A percentile compares a stretch with the other conserved stretches of the same genome.
phyloP scores from a whole-genome alignment of 2,113 vertebrate species.

The Catagonus wagneri region DNA sequence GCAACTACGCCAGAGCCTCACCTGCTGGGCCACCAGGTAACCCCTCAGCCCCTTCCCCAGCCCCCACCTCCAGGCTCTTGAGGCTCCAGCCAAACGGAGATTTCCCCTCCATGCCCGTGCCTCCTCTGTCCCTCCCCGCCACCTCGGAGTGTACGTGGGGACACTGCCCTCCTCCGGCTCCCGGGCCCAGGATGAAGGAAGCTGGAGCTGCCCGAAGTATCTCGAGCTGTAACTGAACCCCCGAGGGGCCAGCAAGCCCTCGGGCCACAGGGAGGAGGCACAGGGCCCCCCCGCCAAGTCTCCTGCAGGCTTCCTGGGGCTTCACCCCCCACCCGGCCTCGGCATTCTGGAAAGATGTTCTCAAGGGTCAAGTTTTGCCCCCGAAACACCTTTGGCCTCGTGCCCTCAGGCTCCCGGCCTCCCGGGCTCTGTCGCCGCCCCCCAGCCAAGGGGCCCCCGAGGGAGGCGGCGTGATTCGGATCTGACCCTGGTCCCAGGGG shows the following conservation, averaged over 20 bases:
- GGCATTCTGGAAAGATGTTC: background rate
- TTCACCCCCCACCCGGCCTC: rapidly evolving
- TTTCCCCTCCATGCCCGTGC: no score
- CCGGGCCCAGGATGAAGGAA: rapidly evolving
- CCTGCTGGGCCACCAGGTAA: no score
- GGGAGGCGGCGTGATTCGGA: no score
- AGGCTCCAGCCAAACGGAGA: no score
- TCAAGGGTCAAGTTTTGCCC: rapidly evolving
- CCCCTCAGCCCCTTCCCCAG: background rate
- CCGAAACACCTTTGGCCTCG: rapidly evolving
- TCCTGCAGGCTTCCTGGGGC: rapidly evolving
- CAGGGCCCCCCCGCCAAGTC: no score
- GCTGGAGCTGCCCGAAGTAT: rapidly evolving
- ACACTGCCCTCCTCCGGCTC: background rate
- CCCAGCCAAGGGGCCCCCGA: rapidly evolving
- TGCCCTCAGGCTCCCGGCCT: no score
- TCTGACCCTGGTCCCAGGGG: background rate
- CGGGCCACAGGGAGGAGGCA: background rate
- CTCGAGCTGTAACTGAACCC: background rate
- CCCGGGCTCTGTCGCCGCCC: rapidly evolving
- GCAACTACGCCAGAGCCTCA: no score
- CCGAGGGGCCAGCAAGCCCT: rapidly evolving
- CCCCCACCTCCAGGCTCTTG: rapidly evolving
- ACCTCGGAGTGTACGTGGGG: rapidly evolving
- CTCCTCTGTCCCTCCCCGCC: rapidly evolving